Evolutionary conservation across 2,888 invertebrate genomes (phyloP).

Genomic region (Amiota mariae): DNA sequence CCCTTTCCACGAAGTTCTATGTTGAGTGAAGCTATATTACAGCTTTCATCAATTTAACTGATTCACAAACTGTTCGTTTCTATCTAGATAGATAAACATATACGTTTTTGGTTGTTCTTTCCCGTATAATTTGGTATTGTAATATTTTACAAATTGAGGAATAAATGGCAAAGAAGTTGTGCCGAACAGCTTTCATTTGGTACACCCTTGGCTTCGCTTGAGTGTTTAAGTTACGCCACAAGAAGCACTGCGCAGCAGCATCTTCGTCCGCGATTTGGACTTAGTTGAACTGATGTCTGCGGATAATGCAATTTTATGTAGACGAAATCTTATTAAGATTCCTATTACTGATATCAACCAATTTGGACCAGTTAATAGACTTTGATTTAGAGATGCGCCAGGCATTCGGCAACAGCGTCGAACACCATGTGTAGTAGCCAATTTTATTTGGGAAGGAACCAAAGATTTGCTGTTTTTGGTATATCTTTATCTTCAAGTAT

Average conservation of each 20-base stretch:
- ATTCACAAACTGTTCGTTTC: constrained; percentile 5
- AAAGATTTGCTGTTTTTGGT: too few species aligned
- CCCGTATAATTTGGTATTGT: not conserved
- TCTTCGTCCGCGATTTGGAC: constrained; percentile 27
- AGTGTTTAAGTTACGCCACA: constrained; percentile 16
- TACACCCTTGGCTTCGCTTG: too few species aligned
- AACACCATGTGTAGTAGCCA: too few species aligned
- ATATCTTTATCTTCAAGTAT: too few species aligned
- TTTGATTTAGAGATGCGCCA: constrained; percentile 41
- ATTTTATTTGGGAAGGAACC: too few species aligned
- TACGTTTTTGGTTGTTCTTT: not conserved
- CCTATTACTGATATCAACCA: constrained; percentile 40
- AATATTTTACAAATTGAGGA: not conserved
- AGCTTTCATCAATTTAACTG: too few species aligned
- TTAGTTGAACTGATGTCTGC: constrained; percentile 37
- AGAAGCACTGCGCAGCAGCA: constrained; percentile 31
- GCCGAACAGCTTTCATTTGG: constrained; percentile 31
- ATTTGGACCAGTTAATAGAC: constrained; percentile 46
- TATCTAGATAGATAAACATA: too few species aligned
- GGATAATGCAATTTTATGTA: constrained; percentile 40
- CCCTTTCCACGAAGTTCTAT: too few species aligned
- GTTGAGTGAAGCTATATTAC: too few species aligned
- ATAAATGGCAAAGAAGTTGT: not conserved
- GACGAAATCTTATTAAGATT: constrained; percentile 44
- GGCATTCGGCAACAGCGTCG: constrained; percentile 50